phyloP scores from a whole-genome alignment of 2,797 vertebrate genomes.

The Scolopax rusticola region DNA sequence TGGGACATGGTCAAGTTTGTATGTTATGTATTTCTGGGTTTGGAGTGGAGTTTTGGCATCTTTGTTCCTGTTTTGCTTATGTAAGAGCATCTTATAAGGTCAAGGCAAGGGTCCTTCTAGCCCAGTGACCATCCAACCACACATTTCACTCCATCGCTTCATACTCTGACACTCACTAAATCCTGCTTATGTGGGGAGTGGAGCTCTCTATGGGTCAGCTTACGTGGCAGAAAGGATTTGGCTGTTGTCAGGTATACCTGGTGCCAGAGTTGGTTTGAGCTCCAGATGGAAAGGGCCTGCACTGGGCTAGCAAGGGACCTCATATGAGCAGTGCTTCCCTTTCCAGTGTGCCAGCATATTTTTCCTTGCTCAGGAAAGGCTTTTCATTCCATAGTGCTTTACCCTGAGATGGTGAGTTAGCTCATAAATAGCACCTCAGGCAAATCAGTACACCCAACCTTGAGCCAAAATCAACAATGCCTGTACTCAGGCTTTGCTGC shows the following conservation, averaged over 20 bases:
- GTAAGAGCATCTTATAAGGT: not conserved
- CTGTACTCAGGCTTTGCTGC: not conserved
- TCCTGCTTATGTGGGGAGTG: not conserved
- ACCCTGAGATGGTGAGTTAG: not conserved
- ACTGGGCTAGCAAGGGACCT: not conserved
- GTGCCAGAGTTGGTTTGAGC: not conserved
- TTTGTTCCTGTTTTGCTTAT: not conserved
- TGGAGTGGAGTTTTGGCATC: not conserved
- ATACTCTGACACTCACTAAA: not conserved
- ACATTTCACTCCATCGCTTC: not conserved
- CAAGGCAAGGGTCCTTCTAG: not conserved
- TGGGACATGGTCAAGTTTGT: not conserved
- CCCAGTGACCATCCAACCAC: not conserved
- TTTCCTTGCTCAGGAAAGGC: not conserved
- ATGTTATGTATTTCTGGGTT: not conserved
- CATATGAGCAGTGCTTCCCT: not conserved
- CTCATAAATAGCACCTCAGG: not conserved
- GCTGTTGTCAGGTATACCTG: not conserved
- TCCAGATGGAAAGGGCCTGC: not conserved
- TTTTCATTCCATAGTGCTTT: not conserved
- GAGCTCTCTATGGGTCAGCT: not conserved
- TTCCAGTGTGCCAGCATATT: not conserved
- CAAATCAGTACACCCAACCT: fast-evolving
- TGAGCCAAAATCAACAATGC: not conserved
- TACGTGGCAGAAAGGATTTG: fast-evolving